Conservation (phyloP, 2,888 invertebrate species). For the Drosophila parthenogenetica region DNA sequence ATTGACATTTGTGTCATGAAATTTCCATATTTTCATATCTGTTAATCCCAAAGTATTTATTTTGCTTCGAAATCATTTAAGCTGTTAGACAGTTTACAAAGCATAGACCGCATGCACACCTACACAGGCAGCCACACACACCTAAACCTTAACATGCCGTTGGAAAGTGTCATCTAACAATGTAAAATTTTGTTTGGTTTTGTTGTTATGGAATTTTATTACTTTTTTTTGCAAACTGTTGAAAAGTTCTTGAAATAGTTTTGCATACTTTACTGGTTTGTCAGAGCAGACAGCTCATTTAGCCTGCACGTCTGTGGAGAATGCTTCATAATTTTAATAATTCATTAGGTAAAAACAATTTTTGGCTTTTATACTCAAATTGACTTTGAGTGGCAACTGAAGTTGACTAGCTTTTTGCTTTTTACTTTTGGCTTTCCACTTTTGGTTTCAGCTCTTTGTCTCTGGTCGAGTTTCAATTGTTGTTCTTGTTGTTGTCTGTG, state of each 20-base stretch:
- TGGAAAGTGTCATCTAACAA: slow-evolving; percentile 18
- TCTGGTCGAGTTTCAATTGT: background rate
- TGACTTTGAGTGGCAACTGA: slow-evolving; percentile 53
- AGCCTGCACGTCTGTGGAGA: slow-evolving; percentile 27
- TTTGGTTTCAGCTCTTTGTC: too few species aligned
- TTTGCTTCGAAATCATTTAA: slow-evolving; percentile 13
- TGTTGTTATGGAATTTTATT: background rate
- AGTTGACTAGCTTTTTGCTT: slow-evolving; percentile 15
- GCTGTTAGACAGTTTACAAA: background rate
- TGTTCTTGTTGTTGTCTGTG: slow-evolving; percentile 16
- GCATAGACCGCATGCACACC: slow-evolving; percentile 7
- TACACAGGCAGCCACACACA: background rate
- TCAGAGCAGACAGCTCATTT: slow-evolving; percentile 23
- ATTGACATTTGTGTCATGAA: slow-evolving; percentile 1
- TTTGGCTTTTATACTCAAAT: slow-evolving; percentile 38
- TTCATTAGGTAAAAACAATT: slow-evolving; percentile 48
- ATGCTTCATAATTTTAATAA: slow-evolving; percentile 51
- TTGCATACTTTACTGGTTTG: slow-evolving; percentile 21
- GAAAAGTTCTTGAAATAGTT: slow-evolving; percentile 48
- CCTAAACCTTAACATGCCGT: background rate
- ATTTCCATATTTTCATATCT: background rate
- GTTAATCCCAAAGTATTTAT: slow-evolving; percentile 2
- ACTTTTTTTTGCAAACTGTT: slow-evolving; percentile 3
- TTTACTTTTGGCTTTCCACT: background rate
- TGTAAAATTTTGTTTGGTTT: slow-evolving; percentile 10